These are phyloP conservation scores for Epinephelus coioides DNA, from an alignment of 2,797 vertebrate genomes.

Conservation along the genomic window DNA sequence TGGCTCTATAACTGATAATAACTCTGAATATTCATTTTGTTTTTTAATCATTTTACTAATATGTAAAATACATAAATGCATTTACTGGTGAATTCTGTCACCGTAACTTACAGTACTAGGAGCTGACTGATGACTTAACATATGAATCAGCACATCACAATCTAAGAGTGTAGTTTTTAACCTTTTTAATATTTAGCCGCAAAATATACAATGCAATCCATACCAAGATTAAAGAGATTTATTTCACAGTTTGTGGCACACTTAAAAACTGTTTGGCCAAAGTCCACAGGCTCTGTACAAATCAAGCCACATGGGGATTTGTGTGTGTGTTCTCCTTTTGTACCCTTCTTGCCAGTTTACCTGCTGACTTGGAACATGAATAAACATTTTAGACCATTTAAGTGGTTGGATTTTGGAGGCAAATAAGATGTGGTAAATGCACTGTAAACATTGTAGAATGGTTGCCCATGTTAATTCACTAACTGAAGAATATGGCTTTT, in stretches of 20 bases:
- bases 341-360: neutral
- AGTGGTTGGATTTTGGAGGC: neutral
- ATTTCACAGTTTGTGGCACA: neutral
- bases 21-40: neutral
- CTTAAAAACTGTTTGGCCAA: neutral
- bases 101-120: neutral
- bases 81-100: neutral
- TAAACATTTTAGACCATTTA: neutral
- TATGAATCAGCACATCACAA: neutral
- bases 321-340: neutral
- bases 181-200: neutral
- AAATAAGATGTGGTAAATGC: neutral
- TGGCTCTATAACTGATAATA: neutral
- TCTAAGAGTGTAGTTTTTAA: neutral
- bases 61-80: neutral
- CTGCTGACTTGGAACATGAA: neutral
- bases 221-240: neutral
- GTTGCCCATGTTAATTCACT: neutral
- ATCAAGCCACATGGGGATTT: neutral
- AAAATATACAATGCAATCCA: neutral
- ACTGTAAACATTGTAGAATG: neutral
- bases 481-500: neutral
- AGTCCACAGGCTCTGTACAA: conserved; percentile 5
- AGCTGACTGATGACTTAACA: neutral
- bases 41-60: neutral